These are phyloP conservation scores for Zelleria hepariella DNA, from an alignment of 2,888 invertebrate genomes.

Conservation along the genomic window DNA sequence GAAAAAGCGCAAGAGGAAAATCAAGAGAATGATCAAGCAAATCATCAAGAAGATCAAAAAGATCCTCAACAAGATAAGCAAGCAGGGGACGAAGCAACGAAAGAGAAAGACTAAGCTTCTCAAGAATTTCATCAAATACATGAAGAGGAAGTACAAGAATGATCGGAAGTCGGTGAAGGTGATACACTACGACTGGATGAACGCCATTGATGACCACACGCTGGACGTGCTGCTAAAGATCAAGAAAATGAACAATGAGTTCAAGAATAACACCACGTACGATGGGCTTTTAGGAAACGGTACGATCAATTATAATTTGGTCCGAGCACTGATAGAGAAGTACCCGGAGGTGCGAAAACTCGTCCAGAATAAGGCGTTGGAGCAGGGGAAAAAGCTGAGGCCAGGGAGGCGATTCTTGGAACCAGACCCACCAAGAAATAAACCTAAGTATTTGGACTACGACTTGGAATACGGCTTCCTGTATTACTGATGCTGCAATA, in stretches of 20 bases:
- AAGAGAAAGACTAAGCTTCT: slow-evolving; percentile 45
- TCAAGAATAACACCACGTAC: slow-evolving; percentile 38
- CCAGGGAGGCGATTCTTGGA: background rate
- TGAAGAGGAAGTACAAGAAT: slow-evolving; percentile 44
- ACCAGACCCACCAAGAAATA: background rate
- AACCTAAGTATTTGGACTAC: slow-evolving; percentile 32
- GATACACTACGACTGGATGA: slow-evolving; percentile 36
- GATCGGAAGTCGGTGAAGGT: slow-evolving; percentile 41
- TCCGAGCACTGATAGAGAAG: slow-evolving; percentile 31
- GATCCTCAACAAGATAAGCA: slow-evolving; percentile 36
- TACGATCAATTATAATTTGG: slow-evolving; percentile 26
- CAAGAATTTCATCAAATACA: slow-evolving; percentile 41
- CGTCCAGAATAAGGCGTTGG: background rate
- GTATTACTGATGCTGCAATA: slow-evolving; percentile 32
- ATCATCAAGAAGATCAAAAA: slow-evolving; percentile 41
- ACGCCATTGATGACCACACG: slow-evolving; percentile 34
- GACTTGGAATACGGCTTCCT: slow-evolving; percentile 50
- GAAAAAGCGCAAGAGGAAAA: slow-evolving; percentile 33
- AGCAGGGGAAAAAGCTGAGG: background rate
- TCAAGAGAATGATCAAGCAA: slow-evolving; percentile 36
- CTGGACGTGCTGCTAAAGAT: slow-evolving; percentile 31
- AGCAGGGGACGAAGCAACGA: slow-evolving; percentile 35
- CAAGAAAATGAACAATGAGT: slow-evolving; percentile 31
- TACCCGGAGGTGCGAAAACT: slow-evolving; percentile 32
- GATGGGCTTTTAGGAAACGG: slow-evolving; percentile 43